Conservation (phyloP, 2,113 vertebrate species). For the Myodes glareolus region DNA sequence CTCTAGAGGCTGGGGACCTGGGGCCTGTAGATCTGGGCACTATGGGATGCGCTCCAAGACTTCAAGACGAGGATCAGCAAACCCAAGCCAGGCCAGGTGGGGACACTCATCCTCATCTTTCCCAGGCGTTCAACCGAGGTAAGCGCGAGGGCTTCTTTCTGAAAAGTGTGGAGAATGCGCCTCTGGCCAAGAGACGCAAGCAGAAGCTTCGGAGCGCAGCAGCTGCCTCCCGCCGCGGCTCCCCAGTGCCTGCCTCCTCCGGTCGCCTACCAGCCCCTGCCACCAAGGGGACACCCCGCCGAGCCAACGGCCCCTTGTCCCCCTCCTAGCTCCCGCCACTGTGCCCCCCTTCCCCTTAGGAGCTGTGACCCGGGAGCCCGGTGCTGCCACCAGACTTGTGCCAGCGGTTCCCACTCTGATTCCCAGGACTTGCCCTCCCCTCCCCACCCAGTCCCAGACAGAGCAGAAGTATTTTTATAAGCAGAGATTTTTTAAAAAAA, state of each 20-base stretch:
- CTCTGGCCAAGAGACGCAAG: slow-evolving; percentile 93
- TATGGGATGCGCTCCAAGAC: neutral
- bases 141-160: slow-evolving; percentile 94
- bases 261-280: slow-evolving; percentile 43
- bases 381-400: neutral
- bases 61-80: neutral
- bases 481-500: slow-evolving; percentile 78
- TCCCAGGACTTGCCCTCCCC: neutral
- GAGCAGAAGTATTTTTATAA: slow-evolving; percentile 84
- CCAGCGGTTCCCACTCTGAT: neutral
- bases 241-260: slow-evolving; percentile 67
- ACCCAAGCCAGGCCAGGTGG: neutral
- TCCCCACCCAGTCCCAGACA: slow-evolving; percentile 45
- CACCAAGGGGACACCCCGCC: slow-evolving; percentile 58
- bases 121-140: slow-evolving; percentile 93
- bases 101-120: neutral
- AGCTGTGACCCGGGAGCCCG: neutral
- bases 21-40: neutral
- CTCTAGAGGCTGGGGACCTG: neutral
- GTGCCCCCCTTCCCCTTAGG: neutral
- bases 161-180: slow-evolving; percentile 95
- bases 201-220: slow-evolving; percentile 93
- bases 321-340: slow-evolving; percentile 61
- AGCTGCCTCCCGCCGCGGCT: slow-evolving; percentile 89
- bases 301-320: slow-evolving; percentile 72